Conservation (phyloP, 2,888 invertebrate species). For the Heliconius sara region DNA sequence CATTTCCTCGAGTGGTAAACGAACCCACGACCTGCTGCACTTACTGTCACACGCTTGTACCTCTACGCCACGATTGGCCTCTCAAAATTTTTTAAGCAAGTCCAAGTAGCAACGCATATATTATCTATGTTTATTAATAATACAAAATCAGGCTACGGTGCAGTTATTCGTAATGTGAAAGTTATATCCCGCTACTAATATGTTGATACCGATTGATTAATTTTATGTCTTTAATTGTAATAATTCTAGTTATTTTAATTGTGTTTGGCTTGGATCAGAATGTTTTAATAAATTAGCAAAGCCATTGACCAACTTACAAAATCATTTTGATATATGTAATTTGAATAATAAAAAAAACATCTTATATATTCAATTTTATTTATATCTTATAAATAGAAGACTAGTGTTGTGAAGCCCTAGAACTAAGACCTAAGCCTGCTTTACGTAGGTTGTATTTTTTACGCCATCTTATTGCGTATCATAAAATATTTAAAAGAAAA, state of each 20-base stretch:
- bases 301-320: neutral
- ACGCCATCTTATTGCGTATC: constrained; percentile 17
- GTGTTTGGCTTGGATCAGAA: neutral
- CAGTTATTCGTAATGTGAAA: constrained; percentile 22
- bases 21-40: no score
- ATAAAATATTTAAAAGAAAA: neutral
- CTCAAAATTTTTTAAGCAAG: neutral
- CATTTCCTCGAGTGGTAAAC: no score
- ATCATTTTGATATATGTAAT: neutral
- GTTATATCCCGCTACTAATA: constrained; percentile 13
- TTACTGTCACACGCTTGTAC: no score
- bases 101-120: neutral
- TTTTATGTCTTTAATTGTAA: constrained; percentile 1
- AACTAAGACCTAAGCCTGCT: constrained; percentile 39
- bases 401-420: constrained; percentile 34
- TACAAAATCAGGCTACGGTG: constrained; percentile 18
- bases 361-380: neutral
- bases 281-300: neutral
- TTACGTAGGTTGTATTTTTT: constrained; percentile 28
- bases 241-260: constrained; percentile 4
- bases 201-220: constrained; percentile 16
- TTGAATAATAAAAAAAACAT: neutral
- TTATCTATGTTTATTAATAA: neutral
- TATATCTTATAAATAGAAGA: neutral
- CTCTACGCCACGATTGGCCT: no score